A percentile compares a stretch with the other conserved stretches of the same genome.
phyloP scores from a whole-genome alignment of 2,113 vertebrate genomes.

The Bufo gargarizans region DNA sequence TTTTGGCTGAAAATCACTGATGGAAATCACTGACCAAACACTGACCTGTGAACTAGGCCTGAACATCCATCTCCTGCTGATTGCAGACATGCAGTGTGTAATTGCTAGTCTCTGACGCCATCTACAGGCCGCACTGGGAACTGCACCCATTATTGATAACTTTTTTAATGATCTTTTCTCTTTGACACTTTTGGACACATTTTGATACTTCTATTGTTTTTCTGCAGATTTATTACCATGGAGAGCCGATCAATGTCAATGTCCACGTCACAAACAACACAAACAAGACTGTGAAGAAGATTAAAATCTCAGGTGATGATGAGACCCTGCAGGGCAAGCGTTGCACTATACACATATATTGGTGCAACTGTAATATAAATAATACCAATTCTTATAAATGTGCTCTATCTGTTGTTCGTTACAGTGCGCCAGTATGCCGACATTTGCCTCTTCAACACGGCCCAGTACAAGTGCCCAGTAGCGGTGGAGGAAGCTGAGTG shows the following conservation, averaged over 20 bases:
- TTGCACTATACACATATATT: too few species aligned
- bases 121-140: not conserved
- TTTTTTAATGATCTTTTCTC: not conserved
- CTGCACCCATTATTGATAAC: not conserved
- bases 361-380: too few species aligned
- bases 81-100: not conserved
- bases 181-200: not conserved
- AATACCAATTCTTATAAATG: too few species aligned
- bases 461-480: constrained; percentile 96
- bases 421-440: constrained; percentile 94
- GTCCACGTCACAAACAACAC: constrained; percentile 98
- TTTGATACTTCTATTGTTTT: not conserved
- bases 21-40: too few species aligned
- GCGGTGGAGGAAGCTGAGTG: constrained; percentile 93
- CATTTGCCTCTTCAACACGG: constrained; percentile 98
- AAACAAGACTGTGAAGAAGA: constrained; percentile 97
- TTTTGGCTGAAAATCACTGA: too few species aligned
- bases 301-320: constrained; percentile 89
- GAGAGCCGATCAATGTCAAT: constrained; percentile 94
- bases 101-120: not conserved
- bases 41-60: too few species aligned
- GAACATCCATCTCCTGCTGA: not conserved
- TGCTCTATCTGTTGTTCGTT: not conserved
- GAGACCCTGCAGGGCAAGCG: too few species aligned
- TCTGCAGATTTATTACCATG: constrained; percentile 92